A percentile compares a stretch with the other conserved stretches of the same genome.
Conservation (phyloP, 2,797 vertebrate genomes). For the Chanos chanos region DNA sequence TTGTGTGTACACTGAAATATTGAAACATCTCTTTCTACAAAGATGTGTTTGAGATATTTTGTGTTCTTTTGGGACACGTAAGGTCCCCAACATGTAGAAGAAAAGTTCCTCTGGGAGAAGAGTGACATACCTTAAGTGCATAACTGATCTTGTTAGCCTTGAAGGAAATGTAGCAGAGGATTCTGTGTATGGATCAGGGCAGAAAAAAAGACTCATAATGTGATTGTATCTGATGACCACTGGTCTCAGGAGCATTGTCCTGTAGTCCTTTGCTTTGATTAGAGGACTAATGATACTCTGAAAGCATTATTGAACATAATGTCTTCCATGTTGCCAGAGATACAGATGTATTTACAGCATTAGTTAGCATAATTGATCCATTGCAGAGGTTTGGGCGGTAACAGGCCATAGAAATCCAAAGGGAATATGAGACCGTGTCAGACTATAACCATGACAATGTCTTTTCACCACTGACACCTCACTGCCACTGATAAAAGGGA, state of each 20-base stretch:
- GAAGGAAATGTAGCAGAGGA: slow-evolving; percentile 30
- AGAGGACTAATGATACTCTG: slow-evolving; percentile 61
- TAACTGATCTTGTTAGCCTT: slow-evolving; percentile 32
- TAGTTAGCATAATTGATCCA: slow-evolving; percentile 65
- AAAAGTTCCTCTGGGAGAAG: not conserved
- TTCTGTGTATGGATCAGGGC: slow-evolving; percentile 3
- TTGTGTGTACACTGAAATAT: too few species aligned
- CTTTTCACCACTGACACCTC: too few species aligned
- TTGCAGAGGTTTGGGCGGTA: slow-evolving; percentile 44
- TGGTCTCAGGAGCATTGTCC: slow-evolving; percentile 48
- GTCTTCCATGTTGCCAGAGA: slow-evolving; percentile 56
- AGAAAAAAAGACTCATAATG: slow-evolving; percentile 50
- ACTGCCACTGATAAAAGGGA: too few species aligned
- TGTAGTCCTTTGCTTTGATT: slow-evolving; percentile 54
- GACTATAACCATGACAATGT: not conserved
- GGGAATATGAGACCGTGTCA: not conserved
- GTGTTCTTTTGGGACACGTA: too few species aligned
- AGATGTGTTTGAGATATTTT: too few species aligned
- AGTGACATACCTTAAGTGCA: slow-evolving; percentile 26
- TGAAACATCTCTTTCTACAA: too few species aligned
- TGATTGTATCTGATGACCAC: slow-evolving; percentile 57
- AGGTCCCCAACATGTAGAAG: not conserved
- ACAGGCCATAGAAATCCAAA: slow-evolving; percentile 47
- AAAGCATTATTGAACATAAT: slow-evolving; percentile 65
- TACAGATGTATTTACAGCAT: slow-evolving; percentile 71